phyloP scores from a whole-genome alignment of 2,888 invertebrate genomes.

The Ditylenchus weischeri region DNA sequence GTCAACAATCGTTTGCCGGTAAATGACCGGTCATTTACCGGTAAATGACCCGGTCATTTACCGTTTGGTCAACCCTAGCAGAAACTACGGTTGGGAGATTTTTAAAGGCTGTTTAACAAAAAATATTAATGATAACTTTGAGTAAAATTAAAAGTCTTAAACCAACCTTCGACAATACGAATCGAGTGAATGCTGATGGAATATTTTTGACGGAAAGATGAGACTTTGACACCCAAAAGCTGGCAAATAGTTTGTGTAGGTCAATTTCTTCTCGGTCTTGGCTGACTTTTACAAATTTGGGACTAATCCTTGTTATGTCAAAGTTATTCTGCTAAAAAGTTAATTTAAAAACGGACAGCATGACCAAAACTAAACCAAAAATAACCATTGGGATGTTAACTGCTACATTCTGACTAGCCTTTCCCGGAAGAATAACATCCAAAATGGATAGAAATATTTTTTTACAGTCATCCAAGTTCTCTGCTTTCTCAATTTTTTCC shows the following conservation, averaged over 20 bases:
- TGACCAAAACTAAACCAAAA: no score
- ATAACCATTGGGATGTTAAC: constrained; percentile 1
- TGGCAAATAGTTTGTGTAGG: not conserved
- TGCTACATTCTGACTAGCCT: constrained; percentile 5
- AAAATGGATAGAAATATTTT: constrained; percentile 4
- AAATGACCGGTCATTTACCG: no score
- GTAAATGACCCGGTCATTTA: no score
- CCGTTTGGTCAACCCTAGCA: no score
- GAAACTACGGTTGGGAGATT: no score
- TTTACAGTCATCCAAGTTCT: constrained; percentile 6
- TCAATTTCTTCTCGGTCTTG: not conserved
- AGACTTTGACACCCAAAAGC: constrained; percentile 1
- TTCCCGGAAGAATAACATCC: constrained; percentile 7
- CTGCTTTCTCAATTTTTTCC: constrained; percentile 8
- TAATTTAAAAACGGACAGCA: not conserved
- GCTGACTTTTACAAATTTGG: constrained; percentile 2
- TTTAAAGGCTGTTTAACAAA: no score
- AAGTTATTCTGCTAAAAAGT: constrained; percentile 5
- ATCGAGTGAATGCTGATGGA: constrained; percentile 5
- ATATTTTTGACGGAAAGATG: constrained; percentile 9
- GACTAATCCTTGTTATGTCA: not conserved
- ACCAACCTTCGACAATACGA: not conserved
- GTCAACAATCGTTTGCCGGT: no score
- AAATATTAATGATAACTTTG: no score
- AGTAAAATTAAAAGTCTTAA: no score